Base-by-base conservation (phyloP, 2,888 invertebrate genomes). In the Neria commutata region DNA sequence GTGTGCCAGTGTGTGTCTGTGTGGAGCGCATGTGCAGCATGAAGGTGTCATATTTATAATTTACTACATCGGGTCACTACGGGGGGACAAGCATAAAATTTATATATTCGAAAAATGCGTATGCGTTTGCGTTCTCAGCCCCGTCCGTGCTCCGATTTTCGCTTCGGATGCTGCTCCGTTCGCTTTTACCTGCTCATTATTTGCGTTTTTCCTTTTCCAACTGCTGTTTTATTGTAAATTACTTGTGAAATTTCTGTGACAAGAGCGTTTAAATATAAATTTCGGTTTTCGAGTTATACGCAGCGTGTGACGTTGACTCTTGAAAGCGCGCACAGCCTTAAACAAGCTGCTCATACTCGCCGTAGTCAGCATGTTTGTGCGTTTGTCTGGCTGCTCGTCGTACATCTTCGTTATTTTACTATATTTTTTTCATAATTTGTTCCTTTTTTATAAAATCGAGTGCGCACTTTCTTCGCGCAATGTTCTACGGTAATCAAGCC, bases 1-100 rank as follows among this genome's bases (percentile, higher is more conserved):
- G 19, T 42, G 42, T 19, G 19, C 19, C 19, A 8, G 42, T 21
- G 37, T 14, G 37, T 14, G 42, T 42, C 19, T 21, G 42, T 3
- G 17, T 42, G 42, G 5, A 21, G 21, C 21, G 42, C 5, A 29
- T 42, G 17, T 6, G 19, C 42, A 42, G 42, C 42, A 42, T 42
- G 72, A 74, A 77, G 76, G 77, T 77, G 77, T 77, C 77, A 77
- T 76, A 75, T 76, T 75, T 74, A 77, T 77, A 77, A 77, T 77
- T 77, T 77, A 77, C 75, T 72, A 73, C 72, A 73, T 71, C 72
- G 71, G 73, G 73, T 72, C 76, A 71, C 75, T 77, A 72, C 75
- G 69, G 77, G 76, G 74, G 67, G 65, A 58, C 61, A 58, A 58
- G 55, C 57, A 49, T 60, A 56, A 58, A 47, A 26, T 19, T 33